These are phyloP conservation scores for Sycobia sp. DNA, from an alignment of 1,140 invertebrate genomes.

Conservation along the genomic window DNA sequence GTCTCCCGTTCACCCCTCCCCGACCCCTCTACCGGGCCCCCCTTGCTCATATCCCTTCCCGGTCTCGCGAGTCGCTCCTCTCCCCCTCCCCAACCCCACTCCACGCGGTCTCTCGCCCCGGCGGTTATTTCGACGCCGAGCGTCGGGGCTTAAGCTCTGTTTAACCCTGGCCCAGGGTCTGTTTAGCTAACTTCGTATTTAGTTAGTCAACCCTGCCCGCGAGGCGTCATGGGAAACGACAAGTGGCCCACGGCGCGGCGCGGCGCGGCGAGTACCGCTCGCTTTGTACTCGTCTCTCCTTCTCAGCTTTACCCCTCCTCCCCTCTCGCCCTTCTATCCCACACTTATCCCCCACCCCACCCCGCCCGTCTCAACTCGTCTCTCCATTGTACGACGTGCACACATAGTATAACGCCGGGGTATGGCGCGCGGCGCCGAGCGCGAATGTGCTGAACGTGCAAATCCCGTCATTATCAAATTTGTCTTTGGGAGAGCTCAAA, in stretches of 20 bases:
- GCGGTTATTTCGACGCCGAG: slow-evolving; percentile 25
- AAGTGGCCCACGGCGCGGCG: slow-evolving; percentile 50
- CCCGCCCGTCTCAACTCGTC: too few species aligned
- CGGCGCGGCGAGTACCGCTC: slow-evolving; percentile 23
- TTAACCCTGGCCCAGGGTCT: slow-evolving; percentile 57
- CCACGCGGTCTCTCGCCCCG: not conserved
- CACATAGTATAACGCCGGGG: too few species aligned
- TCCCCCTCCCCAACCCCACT: too few species aligned
- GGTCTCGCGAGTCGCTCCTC: not conserved
- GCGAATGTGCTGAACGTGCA: slow-evolving; percentile 34
- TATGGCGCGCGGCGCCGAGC: not conserved
- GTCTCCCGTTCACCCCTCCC: not conserved
- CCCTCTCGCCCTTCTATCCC: not conserved
- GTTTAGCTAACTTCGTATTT: slow-evolving; percentile 59
- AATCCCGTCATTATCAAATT: slow-evolving; percentile 37
- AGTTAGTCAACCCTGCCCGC: slow-evolving; percentile 60
- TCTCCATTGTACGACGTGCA: too few species aligned
- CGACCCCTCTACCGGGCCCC: not conserved
- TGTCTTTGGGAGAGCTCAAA: slow-evolving; percentile 31
- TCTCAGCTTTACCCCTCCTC: not conserved
- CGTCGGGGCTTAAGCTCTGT: slow-evolving; percentile 51
- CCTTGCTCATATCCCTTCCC: too few species aligned
- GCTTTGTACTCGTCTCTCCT: slow-evolving; percentile 17
- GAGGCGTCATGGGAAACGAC: slow-evolving; percentile 60
- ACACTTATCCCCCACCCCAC: not conserved